phyloP scores from a whole-genome alignment of 2,888 invertebrate genomes.

The Andrena camellia region DNA sequence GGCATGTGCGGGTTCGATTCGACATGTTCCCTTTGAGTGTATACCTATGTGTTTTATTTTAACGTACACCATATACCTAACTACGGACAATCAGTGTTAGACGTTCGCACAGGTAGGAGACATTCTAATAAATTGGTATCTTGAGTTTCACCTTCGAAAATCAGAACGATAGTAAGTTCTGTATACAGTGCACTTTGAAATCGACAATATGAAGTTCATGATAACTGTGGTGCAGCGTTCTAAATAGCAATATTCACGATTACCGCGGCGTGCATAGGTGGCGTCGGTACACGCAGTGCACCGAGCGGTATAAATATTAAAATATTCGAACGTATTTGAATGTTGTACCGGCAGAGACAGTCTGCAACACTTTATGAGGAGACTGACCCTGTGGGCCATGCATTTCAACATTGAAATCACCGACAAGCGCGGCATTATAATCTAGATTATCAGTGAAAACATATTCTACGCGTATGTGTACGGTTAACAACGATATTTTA shows the following conservation, averaged over 20 bases:
- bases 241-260: conserved; percentile 1
- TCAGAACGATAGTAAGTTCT: neutral
- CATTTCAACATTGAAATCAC: neutral
- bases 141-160: too few species aligned
- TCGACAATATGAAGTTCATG: neutral
- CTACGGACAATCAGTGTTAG: too few species aligned
- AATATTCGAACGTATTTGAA: neutral
- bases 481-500: conserved; percentile 5
- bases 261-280: neutral
- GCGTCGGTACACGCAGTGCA: neutral
- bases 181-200: neutral
- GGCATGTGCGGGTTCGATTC: too few species aligned
- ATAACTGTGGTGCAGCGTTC: neutral
- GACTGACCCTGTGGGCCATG: neutral
- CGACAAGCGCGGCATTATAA: neutral
- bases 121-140: too few species aligned
- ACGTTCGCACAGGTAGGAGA: too few species aligned
- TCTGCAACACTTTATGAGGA: neutral
- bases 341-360: neutral
- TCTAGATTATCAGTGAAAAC: conserved; percentile 3
- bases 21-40: too few species aligned
- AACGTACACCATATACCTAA: too few species aligned
- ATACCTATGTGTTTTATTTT: too few species aligned
- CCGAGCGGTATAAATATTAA: neutral
- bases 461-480: neutral